Base-by-base conservation (phyloP, 2,888 invertebrate genomes). In the Capitulum mitella region DNA sequence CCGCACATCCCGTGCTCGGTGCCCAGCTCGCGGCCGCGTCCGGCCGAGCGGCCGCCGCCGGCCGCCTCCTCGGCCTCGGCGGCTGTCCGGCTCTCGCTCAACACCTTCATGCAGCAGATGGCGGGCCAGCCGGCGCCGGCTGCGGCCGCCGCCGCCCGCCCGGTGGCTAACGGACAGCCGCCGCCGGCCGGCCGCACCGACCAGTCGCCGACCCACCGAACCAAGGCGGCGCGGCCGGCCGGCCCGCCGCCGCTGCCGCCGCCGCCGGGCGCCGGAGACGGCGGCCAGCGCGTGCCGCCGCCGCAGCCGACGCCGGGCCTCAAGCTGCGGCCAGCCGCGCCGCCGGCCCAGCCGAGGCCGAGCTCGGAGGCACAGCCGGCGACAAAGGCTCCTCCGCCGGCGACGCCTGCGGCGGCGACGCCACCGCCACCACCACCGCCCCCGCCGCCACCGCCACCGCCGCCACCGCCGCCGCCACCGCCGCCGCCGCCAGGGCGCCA, bases 1-100 rank as follows among this genome's bases (percentile, higher is more conserved):
- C 70, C 70, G 34, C 70, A 70, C 70, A 26, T 70, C 29, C 10
- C 70, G 37, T 70, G 70, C 37, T 70, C 70, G 70, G 70, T 70
- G 37, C 37, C 70, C 22, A 37, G 12, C 29, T 37, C 70, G 19
- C 34, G 70, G 70, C 70, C 70, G 22, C 70, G 37, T 22, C 16
- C 70, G 34, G 22, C 22, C 37, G 19, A 19, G 37, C 37, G 22
- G 0, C 29, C 70, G 22, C 37, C 19, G 37, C 8, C 37, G 22
- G 26, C 37, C 37, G 70, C 5, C 22, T 12, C 26, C 37, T 19
- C 37, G 37, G 2, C 37, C 0, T 22, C 70, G 22, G 37, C 37
- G 37, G 70, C 70, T 3, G 22, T 32, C 16, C 37, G 70, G 37
- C 70, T 70, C 3, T 26, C 64, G 14, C 64, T 64, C 16, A 6